Evolutionary conservation across 2,113 vertebrate species (phyloP).

Genomic region (Hemichromis elongatus): DNA sequence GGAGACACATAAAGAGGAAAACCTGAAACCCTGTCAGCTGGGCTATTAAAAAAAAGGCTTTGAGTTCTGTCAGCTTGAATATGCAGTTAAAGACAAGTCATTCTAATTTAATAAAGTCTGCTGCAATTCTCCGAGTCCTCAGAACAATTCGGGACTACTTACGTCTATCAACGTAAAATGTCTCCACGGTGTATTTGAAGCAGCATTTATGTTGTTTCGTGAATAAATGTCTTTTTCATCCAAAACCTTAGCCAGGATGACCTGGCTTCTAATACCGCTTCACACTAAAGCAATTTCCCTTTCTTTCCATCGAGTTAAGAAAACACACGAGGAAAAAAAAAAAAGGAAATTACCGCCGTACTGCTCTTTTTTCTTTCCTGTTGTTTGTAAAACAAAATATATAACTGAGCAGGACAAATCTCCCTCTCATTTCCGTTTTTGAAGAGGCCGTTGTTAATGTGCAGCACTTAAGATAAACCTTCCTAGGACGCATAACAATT

Average conservation of each 20-base stretch:
- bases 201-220: neutral
- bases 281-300: neutral
- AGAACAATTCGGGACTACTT: neutral
- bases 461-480: neutral
- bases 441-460: neutral
- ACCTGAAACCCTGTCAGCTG: neutral
- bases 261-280: neutral
- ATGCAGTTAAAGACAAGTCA: neutral
- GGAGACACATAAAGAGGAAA: neutral
- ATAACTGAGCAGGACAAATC: neutral
- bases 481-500: neutral
- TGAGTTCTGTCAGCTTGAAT: neutral
- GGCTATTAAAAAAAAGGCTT: neutral
- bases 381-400: neutral
- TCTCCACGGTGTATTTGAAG: neutral
- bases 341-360: neutral
- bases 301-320: neutral
- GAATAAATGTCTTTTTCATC: rapidly evolving
- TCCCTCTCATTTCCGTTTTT: neutral
- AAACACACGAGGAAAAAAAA: neutral
- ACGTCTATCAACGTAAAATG: neutral
- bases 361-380: neutral
- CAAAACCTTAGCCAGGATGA: neutral
- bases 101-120: neutral
- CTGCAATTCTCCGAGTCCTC: neutral